Conservation (phyloP, 2,888 invertebrate species). For the Aleiodes alternator region DNA sequence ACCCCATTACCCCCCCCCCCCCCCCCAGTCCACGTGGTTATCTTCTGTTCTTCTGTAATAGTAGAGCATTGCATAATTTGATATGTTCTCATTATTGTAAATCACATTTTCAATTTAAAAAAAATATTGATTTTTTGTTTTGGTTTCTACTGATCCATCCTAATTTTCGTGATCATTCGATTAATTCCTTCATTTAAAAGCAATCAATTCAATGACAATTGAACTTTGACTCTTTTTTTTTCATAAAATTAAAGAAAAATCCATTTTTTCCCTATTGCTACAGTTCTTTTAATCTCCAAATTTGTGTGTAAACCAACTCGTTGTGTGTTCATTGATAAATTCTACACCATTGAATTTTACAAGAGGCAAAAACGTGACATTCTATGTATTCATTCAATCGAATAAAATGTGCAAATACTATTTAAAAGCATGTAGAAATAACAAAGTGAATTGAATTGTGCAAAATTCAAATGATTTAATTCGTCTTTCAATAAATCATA, state of each 20-base stretch:
- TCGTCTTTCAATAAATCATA: conserved; percentile 7
- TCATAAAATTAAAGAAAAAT: too few species aligned
- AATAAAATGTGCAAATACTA: too few species aligned
- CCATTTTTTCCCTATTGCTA: background rate
- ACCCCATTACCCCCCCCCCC: conserved; percentile 53
- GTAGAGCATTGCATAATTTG: conserved; percentile 27
- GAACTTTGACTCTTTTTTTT: too few species aligned
- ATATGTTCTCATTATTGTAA: background rate
- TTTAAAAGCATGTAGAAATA: background rate
- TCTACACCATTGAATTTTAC: background rate
- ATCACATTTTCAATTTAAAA: background rate
- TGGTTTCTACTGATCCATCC: too few species aligned
- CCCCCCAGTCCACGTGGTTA: conserved; percentile 17
- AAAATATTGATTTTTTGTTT: background rate
- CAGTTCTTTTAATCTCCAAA: conserved; percentile 11
- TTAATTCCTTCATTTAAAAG: too few species aligned
- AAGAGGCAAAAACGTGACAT: too few species aligned
- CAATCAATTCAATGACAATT: too few species aligned
- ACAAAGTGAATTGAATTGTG: conserved; percentile 4
- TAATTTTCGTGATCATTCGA: too few species aligned
- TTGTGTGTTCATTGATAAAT: conserved; percentile 2
- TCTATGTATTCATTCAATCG: too few species aligned
- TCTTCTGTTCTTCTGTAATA: conserved; percentile 17
- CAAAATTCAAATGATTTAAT: background rate
- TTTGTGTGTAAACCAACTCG: conserved; percentile 1